These are phyloP conservation scores for Drosophila tani DNA, from an alignment of 1,140 invertebrate genomes.

Conservation along the genomic window DNA sequence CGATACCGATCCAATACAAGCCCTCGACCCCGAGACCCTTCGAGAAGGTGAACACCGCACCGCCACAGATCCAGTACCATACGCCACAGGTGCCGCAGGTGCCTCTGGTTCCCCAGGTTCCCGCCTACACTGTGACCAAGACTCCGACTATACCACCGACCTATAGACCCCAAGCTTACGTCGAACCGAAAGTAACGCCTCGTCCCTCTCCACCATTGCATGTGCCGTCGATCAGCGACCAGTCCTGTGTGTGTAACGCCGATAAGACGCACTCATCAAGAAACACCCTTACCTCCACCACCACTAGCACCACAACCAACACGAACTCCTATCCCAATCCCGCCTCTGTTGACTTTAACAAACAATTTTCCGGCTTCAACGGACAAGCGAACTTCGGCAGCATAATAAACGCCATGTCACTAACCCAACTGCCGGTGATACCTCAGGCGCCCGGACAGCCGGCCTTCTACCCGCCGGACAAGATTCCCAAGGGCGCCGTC, in stretches of 20 bases:
- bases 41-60: constrained; percentile 33
- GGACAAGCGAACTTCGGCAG: constrained; percentile 80
- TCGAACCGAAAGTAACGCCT: constrained; percentile 72
- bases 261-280: constrained; percentile 79
- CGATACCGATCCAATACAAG: constrained; percentile 14
- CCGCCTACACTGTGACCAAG: constrained; percentile 5
- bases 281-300: constrained; percentile 65
- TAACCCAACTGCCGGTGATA: constrained; percentile 79
- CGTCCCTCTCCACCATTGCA: constrained; percentile 72
- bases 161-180: constrained; percentile 11
- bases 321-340: constrained; percentile 67
- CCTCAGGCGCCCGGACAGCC: constrained; percentile 76
- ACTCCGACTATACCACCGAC: constrained; percentile 1
- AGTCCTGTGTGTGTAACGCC: constrained; percentile 75
- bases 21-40: constrained; percentile 59
- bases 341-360: constrained; percentile 80
- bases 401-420: constrained; percentile 83
- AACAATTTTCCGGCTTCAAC: constrained; percentile 77
- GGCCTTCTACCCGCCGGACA: constrained; percentile 82
- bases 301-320: constrained; percentile 48
- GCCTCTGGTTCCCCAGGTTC: constrained; percentile 13
- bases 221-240: constrained; percentile 64
- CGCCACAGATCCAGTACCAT: constrained; percentile 53
- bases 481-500: constrained; percentile 85
- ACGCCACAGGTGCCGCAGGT: constrained; percentile 40